Evolutionary conservation across 53 echinoderm and acorn worm genomes (phyloP), one percentile per base, ranked within the genome.

Genomic region (Echinarachnius parma): DNA sequence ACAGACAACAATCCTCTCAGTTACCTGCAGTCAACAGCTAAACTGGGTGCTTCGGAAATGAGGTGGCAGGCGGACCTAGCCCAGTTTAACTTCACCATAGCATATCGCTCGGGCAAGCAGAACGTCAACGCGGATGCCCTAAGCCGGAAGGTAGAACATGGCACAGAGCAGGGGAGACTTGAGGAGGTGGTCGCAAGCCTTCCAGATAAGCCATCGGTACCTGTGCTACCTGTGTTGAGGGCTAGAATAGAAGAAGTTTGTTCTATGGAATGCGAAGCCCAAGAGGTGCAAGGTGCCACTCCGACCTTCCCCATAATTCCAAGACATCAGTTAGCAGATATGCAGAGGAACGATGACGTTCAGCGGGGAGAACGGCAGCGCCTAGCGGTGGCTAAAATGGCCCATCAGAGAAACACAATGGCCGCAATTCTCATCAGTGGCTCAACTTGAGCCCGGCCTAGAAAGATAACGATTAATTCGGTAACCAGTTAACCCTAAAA

Each of bases 21-120:
- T 24, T 82, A 82, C 22, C 31, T 82, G 3, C 37, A 82, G n/a
- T 21, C 75, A n/a, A 75, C 75, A 2, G 75, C 63, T 0, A 82
- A 82, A 31, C 66, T 81, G 23, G 82, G 66, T 23, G 82, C 82
- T 13, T 44, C 75, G 2, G 82, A 82, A 56, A 54, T 56, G 45
- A 46, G 79, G 23, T 85, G 85, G 80, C 55, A 34, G 29, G 64
- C 85, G 0, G 76, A 85, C 18, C 59, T 85, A 4, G 74, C 85
- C 46, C 75, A 80, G 24, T 85, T 85, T 48, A 21, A 80, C 0
- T 84, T 80, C 60, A 11, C 47, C 3, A 19, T 78, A 19, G 46
- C 58, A 20, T 70, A 71, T 21, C 31, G 57, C 13, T 34, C 84
- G 1, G 78, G 78, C 0, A 84, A 32, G 55, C n/a, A 15, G 4